Percentiles rank a stretch among this genome's conserved stretches.
Evolutionary conservation across 1,140 invertebrate genomes (phyloP).

Genomic region (Capitella teleta): DNA sequence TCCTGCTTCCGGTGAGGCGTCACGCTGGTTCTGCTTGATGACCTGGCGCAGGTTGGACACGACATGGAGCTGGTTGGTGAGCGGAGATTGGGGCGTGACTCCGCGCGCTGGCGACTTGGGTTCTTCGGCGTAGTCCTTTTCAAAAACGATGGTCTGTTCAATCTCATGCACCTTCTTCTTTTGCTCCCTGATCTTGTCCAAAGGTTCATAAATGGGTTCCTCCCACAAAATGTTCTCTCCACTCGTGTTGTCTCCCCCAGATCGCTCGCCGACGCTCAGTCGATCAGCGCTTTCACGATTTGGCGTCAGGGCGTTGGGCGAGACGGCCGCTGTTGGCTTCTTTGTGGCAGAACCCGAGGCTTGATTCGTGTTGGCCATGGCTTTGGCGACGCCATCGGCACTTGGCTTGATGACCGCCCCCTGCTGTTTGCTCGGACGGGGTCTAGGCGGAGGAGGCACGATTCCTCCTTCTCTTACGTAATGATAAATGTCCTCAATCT

Average conservation of each 20-base stretch:
- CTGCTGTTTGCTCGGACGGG: constrained; percentile 25
- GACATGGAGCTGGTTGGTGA: background rate
- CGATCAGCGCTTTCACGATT: too few relatives aligned
- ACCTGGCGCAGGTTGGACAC: background rate
- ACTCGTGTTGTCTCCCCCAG: too few relatives aligned
- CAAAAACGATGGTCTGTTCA: too few relatives aligned
- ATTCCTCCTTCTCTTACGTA: constrained; percentile 78
- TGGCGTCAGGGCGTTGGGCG: too few relatives aligned
- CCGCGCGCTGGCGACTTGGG: background rate
- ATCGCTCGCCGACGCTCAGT: too few relatives aligned
- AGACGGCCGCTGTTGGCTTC: too few relatives aligned
- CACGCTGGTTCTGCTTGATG: background rate
- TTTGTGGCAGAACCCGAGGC: too few relatives aligned
- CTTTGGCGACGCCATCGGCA: background rate
- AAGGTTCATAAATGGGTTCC: constrained; percentile 33
- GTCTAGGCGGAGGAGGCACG: constrained; percentile 52
- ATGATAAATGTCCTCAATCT: constrained; percentile 93
- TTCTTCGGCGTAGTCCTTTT: background rate
- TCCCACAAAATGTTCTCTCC: constrained; percentile 21
- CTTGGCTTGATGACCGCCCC: background rate
- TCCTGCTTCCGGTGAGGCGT: background rate
- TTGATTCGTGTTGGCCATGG: background rate
- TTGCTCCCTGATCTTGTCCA: constrained; percentile 13
- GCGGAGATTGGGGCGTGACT: background rate
- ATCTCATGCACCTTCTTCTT: constrained; percentile 1